Conservation (phyloP, 2,888 invertebrate species). For the Melanostoma mellinum region DNA sequence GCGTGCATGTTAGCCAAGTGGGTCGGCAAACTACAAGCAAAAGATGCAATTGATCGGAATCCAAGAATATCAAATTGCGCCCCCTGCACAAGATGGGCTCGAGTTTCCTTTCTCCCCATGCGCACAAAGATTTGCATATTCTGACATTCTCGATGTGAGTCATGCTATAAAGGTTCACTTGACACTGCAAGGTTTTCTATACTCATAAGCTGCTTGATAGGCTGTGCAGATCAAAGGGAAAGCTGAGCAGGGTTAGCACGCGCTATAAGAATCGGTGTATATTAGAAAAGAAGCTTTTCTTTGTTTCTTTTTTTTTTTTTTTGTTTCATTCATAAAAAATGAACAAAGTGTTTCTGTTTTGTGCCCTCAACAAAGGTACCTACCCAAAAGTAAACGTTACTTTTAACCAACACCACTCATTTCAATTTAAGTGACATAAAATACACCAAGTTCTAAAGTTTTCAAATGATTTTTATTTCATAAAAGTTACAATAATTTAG, state of each 20-base stretch:
- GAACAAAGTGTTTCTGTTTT: too few species aligned
- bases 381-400: too few species aligned
- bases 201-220: not conserved
- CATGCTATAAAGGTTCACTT: not conserved
- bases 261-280: not conserved
- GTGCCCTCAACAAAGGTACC: too few species aligned
- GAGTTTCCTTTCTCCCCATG: conserved; percentile 36
- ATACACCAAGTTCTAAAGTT: too few species aligned
- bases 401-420: too few species aligned
- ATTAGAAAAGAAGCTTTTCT: too few species aligned
- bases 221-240: conserved; percentile 34
- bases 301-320: too few species aligned
- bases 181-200: not conserved
- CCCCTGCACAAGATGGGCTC: conserved; percentile 51
- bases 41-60: conserved; percentile 70
- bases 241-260: conserved; percentile 33
- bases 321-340: too few species aligned
- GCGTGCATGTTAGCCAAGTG: conserved; percentile 47
- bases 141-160: conserved; percentile 16
- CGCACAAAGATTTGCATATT: conserved; percentile 28
- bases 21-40: conserved; percentile 68
- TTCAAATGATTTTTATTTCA: too few species aligned
- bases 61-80: conserved; percentile 64
- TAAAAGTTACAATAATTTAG: too few species aligned
- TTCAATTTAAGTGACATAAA: too few species aligned